These are phyloP conservation scores for Eupithecia centaureata DNA, from an alignment of 2,888 invertebrate genomes.

Conservation along the genomic window DNA sequence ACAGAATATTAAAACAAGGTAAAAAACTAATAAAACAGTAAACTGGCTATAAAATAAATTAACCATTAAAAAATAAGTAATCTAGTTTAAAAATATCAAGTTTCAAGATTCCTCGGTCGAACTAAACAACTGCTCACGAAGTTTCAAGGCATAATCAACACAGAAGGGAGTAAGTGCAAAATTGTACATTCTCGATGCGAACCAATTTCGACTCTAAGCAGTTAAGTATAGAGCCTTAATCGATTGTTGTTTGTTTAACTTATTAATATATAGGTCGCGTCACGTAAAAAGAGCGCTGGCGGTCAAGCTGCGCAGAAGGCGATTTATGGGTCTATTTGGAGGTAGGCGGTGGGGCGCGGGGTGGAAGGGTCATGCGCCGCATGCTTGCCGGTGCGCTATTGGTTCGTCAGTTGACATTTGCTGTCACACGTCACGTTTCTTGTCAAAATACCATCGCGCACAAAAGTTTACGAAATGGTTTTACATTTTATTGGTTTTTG, in stretches of 20 bases:
- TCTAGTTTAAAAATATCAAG: conserved; percentile 48
- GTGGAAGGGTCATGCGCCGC: too few species aligned
- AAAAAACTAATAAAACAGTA: background rate
- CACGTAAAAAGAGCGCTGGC: too few species aligned
- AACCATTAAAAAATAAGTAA: background rate
- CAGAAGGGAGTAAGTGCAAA: conserved; percentile 62
- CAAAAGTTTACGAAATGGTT: too few species aligned
- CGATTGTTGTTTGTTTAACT: conserved; percentile 60
- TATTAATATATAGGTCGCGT: too few species aligned
- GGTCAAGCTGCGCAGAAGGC: too few species aligned
- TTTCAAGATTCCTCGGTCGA: conserved; percentile 58
- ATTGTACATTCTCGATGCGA: conserved; percentile 42
- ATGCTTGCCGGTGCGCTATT: too few species aligned
- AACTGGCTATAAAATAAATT: conserved; percentile 2
- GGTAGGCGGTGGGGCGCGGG: too few species aligned
- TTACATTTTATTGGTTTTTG: too few species aligned
- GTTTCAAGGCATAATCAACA: conserved; percentile 59
- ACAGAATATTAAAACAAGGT: background rate
- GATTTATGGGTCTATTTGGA: too few species aligned
- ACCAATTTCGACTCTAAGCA: conserved; percentile 46
- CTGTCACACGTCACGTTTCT: too few species aligned
- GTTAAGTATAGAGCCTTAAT: conserved; percentile 31
- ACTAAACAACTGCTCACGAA: conserved; percentile 70
- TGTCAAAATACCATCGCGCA: too few species aligned
- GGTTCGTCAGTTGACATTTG: too few species aligned